Percentiles rank a stretch among this genome's conserved stretches.
Conservation (phyloP, 2,888 invertebrate species). For the Caenorhabditis sp. region DNA sequence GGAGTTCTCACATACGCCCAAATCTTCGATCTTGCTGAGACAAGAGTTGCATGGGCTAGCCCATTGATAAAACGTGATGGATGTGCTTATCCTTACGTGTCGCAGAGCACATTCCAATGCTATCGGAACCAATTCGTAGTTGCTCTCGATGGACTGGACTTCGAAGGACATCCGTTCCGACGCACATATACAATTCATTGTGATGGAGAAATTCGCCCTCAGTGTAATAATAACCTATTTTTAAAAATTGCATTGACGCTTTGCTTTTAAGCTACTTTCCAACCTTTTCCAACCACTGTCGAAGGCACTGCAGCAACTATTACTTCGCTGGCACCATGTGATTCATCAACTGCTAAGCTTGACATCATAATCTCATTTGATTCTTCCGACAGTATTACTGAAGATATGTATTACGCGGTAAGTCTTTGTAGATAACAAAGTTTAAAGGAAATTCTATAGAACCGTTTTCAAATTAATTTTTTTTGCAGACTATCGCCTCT, state of each 20-base stretch:
- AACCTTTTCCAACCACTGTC: slow-evolving; percentile 13
- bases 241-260: not conserved
- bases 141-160: slow-evolving; percentile 66
- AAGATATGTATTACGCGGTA: slow-evolving; percentile 45
- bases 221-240: slow-evolving; percentile 23
- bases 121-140: slow-evolving; percentile 58
- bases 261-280: slow-evolving; percentile 30
- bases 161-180: slow-evolving; percentile 68
- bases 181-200: slow-evolving; percentile 67
- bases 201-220: slow-evolving; percentile 53
- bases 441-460: too few relatives aligned
- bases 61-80: slow-evolving; percentile 56
- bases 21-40: slow-evolving; percentile 62
- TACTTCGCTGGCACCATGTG: slow-evolving; percentile 46
- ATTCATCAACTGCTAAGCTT: slow-evolving; percentile 34
- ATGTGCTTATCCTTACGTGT: slow-evolving; percentile 65
- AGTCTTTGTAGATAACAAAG: not conserved
- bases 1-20: slow-evolving; percentile 58
- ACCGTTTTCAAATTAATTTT: not conserved
- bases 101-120: slow-evolving; percentile 62
- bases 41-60: slow-evolving; percentile 65
- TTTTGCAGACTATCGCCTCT: slow-evolving; percentile 37
- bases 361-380: slow-evolving; percentile 61
- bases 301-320: slow-evolving; percentile 21
- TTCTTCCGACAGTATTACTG: slow-evolving; percentile 43